Percentiles rank a stretch among this genome's conserved stretches.
Conservation (phyloP, 1,140 invertebrate genomes). For the Triops cancriformis region DNA sequence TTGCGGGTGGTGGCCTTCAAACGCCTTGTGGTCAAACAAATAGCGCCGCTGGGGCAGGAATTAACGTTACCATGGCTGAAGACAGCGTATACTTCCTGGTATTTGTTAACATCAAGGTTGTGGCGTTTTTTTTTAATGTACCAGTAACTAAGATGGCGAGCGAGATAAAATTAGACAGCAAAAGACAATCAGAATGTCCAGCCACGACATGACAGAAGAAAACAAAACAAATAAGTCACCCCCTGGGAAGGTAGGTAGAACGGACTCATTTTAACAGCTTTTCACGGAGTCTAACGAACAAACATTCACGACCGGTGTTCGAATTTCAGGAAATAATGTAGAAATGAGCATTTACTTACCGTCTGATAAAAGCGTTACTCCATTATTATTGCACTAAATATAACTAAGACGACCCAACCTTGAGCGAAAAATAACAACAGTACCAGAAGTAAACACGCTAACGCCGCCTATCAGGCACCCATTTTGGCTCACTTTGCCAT, state of each 20-base stretch:
- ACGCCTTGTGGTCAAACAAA: conserved; percentile 9
- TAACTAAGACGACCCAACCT: neutral
- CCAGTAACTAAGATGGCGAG: too few relatives aligned
- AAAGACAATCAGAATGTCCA: too few relatives aligned
- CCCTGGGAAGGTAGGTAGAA: too few relatives aligned
- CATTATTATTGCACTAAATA: conserved; percentile 1
- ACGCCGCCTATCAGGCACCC: neutral
- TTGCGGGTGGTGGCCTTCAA: neutral
- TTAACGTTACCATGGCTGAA: neutral
- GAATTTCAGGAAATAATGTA: too few relatives aligned
- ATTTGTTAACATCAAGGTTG: neutral
- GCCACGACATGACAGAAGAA: too few relatives aligned
- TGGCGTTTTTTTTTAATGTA: neutral
- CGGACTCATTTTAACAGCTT: too few relatives aligned
- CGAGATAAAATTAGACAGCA: too few relatives aligned
- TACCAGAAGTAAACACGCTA: neutral
- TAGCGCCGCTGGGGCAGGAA: neutral
- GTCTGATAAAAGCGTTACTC: neutral
- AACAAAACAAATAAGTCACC: too few relatives aligned
- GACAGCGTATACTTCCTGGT: neutral
- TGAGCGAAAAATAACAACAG: neutral
- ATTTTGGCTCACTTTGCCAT: neutral
- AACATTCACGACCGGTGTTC: too few relatives aligned
- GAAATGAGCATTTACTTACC: too few relatives aligned
- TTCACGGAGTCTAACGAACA: too few relatives aligned